Evolutionary conservation across 2,113 vertebrate genomes (phyloP).

Genomic region (Barbus barbus): DNA sequence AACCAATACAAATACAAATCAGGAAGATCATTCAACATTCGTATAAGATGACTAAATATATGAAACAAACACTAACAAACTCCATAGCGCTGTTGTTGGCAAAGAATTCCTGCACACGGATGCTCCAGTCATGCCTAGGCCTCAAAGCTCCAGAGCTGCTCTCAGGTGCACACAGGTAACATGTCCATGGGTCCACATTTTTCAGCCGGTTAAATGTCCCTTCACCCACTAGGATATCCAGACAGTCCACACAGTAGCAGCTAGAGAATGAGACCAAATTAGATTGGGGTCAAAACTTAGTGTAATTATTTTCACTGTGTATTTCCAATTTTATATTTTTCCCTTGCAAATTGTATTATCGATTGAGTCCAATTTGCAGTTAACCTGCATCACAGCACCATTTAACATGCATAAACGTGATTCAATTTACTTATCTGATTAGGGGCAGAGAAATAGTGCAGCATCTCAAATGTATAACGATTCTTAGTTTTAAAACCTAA

Average conservation of each 20-base stretch:
- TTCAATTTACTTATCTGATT: neutral
- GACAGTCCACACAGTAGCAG: conserved; percentile 88
- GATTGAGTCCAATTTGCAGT: no score
- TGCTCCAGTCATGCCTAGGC: conserved; percentile 87
- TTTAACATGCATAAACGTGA: neutral
- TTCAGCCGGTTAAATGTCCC: conserved; percentile 77
- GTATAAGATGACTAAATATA: neutral
- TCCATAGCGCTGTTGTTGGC: conserved; percentile 83
- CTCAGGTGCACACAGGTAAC: conserved; percentile 87
- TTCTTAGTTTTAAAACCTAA: neutral
- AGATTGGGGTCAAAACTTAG: neutral
- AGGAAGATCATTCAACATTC: neutral
- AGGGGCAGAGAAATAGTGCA: neutral
- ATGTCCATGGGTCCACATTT: conserved; percentile 88
- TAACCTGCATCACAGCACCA: neutral
- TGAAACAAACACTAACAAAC: conserved; percentile 76
- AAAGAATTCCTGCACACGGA: conserved; percentile 86
- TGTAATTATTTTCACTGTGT: neutral
- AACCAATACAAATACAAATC: neutral
- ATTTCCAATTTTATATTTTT: neutral
- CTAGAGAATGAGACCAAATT: conserved; percentile 63
- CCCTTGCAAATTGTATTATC: no score
- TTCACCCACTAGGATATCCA: conserved; percentile 83
- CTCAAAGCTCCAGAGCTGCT: conserved; percentile 73
- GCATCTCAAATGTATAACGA: neutral